A percentile compares a stretch with the other conserved stretches of the same genome.
Conservation (phyloP, 1,140 invertebrate species). For the Phthorimaea operculella region DNA sequence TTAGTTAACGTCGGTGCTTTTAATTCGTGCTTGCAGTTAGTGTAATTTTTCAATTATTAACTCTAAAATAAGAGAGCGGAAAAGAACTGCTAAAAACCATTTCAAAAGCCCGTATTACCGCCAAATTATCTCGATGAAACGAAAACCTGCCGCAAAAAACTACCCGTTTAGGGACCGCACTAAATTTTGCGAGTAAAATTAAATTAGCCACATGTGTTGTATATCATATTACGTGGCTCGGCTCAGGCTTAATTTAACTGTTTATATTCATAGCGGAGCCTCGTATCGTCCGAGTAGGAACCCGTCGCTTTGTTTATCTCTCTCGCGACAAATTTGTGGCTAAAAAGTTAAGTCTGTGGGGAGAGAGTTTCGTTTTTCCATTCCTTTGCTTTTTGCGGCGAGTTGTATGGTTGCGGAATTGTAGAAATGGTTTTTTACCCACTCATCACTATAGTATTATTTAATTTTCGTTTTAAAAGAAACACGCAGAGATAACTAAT, state of each 20-base stretch:
- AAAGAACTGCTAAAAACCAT: too few species aligned
- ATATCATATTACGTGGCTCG: conserved; percentile 1
- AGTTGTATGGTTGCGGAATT: neutral
- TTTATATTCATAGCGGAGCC: neutral
- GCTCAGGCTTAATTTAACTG: neutral
- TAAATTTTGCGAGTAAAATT: neutral
- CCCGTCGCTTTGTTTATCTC: neutral
- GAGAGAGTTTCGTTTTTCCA: neutral
- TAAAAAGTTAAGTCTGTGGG: neutral
- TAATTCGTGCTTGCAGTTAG: neutral
- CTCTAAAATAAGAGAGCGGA: neutral
- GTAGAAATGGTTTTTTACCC: neutral
- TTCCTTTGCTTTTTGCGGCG: neutral
- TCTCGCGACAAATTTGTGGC: neutral
- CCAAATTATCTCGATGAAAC: neutral
- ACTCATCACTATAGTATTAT: too few species aligned
- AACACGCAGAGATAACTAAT: too few species aligned
- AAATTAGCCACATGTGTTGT: conserved; percentile 1
- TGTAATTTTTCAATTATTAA: neutral
- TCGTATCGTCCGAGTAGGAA: neutral
- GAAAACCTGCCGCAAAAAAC: neutral
- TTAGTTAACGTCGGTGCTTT: too few species aligned
- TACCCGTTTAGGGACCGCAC: neutral
- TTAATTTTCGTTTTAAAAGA: too few species aligned
- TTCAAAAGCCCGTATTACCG: neutral